These are phyloP conservation scores for Mus minutoides DNA, from an alignment of 2,797 vertebrate genomes.

Conservation along the genomic window DNA sequence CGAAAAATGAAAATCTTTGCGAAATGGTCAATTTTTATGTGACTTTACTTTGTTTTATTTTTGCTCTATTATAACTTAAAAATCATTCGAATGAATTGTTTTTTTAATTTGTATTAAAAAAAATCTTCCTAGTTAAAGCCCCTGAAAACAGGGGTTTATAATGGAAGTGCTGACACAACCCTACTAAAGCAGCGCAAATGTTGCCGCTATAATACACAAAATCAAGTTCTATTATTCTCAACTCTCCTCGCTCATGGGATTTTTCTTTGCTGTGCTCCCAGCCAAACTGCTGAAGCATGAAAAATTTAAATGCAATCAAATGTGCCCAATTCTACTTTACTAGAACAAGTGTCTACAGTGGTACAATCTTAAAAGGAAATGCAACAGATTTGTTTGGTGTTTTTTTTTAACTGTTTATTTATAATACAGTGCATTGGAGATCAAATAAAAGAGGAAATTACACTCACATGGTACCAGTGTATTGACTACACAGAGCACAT, in stretches of 20 bases:
- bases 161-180: constrained; percentile 92
- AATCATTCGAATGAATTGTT: constrained; percentile 85
- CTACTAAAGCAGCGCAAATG: constrained; percentile 91
- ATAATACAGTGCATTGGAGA: constrained; percentile 90
- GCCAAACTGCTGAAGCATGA: constrained; percentile 98
- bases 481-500: constrained; percentile 90
- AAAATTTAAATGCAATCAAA: constrained; percentile 93
- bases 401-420: constrained; percentile 91
- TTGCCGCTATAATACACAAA: constrained; percentile 94
- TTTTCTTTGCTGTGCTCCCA: constrained; percentile 97
- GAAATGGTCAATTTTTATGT: constrained; percentile 81
- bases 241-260: constrained; percentile 98
- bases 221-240: constrained; percentile 99
- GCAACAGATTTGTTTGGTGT: constrained; percentile 91
- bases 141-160: constrained; percentile 91
- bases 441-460: constrained; percentile 91
- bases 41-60: constrained; percentile 86
- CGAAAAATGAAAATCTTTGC: constrained; percentile 71
- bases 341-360: constrained; percentile 98
- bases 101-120: constrained; percentile 87
- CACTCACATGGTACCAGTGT: constrained; percentile 89
- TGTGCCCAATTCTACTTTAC: constrained; percentile 95
- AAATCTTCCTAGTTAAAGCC: constrained; percentile 89
- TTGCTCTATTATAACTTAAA: constrained; percentile 86
- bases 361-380: constrained; percentile 98